Base-by-base conservation (phyloP, 2,888 invertebrate genomes). In the Caenorhabditis imperialis region DNA sequence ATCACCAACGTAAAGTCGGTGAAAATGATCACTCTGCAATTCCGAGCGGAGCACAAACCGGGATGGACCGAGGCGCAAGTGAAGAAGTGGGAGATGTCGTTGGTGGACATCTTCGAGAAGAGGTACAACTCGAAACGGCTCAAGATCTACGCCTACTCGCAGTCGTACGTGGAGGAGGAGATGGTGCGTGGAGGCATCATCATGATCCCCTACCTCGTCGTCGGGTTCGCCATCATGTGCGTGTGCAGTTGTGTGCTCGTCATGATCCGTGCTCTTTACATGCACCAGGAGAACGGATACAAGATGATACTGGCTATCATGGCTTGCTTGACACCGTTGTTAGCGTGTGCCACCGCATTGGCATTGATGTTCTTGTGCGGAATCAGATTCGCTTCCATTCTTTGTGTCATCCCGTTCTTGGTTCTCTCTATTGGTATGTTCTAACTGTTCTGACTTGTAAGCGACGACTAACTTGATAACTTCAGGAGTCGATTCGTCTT, bases 391-490 rank as follows among this genome's bases (percentile, higher is more conserved):
- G 80, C 85, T 2, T 86, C 86, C 14, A 86, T 86, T 40, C 75
- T 86, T 5, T 86, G 85, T 69, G 83, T 86, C 60, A 83, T 86
- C 22, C 86, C 86, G 18, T 86, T 86, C 67, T 71, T 86, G 38
- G 84, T 84, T 3, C 69, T 84, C 16, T 81, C 84, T 7, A 84
- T 84, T 45, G 84, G 84, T 82, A 23, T 42, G 67, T 58, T 51
- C 22, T n/a, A n/a, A n/a, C 35, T 7, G 33, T 10, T 42, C 38
- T 25, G 23, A 27, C 40, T 38, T 4, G 50, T 16, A 35, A 25
- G 5, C 23, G 23, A 1, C 14, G 5, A 16, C 25, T 8, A 51
- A 61, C 14, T 47, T 25, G 10, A 18, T 14, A 10, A 44, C 7
- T 20, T 42, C 58, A 79, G 84, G 85, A 10, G 86, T 86, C 14